Base-by-base conservation (phyloP, 2,797 vertebrate genomes). In the Argya squamiceps region DNA sequence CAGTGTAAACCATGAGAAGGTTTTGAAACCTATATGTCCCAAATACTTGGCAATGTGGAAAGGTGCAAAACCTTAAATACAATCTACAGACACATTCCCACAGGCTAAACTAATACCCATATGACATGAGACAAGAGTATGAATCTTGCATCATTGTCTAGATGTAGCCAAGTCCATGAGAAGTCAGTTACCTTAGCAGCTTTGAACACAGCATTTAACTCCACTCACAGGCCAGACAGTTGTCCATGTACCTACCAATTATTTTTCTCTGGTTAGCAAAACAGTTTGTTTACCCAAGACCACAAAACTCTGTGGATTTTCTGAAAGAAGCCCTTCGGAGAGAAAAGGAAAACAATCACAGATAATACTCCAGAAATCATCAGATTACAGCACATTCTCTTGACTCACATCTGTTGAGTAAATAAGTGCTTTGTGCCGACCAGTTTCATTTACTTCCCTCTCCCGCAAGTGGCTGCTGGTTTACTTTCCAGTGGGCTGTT, bases 281-380 rank as follows among this genome's bases (percentile, higher is more conserved):
- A 88, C 3, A 3, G 74, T 68, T 77, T 94, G 81, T 88, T 94
- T 96, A 89, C 64, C 46, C 50, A 70, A 92, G 92, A 96, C 88
- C 79, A 88, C 88, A 89, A 90, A 96, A 91, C 70, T 85, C 89
- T 47, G 47, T 37, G 44, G 85, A 70, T 96, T 93, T 92, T 96
- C 84, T 59, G 46, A 77, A 89, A 84, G 83, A 93, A 95, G 85
- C 47, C 49, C 76, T 67, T 86, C 27, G 43, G 84, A 88, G 43
- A 92, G 80, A 89, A 91, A 84, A 65, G 56, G 77, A 95, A 92
- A 95, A 79, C 93, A 97, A 95, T 92, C 89, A 95, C 50, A 95
- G 91, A 92, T 96, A 96, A 96, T 90, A 90, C 95, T 84, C 75
- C 65, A 95, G 95, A 97, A 97, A 96, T 89, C 91, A 90, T 78